Conservation (phyloP, 2,888 invertebrate species). For the Drosophila sordidula region DNA sequence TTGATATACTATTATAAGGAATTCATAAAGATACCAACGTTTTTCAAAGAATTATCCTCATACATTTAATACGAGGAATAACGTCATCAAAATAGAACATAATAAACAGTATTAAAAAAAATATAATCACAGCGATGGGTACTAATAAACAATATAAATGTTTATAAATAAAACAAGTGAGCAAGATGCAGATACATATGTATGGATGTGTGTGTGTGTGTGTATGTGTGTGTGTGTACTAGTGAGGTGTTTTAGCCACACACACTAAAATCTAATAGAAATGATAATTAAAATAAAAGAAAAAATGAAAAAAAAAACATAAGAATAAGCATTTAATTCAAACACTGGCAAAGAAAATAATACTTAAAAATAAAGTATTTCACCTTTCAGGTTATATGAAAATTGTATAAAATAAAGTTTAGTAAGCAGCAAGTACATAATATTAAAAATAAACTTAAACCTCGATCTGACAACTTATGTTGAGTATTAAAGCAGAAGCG, state of each 20-base stretch:
- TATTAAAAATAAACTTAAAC: conserved; percentile 62
- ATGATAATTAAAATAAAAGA: background rate
- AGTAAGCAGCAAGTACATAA: conserved; percentile 40
- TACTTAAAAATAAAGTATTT: too few relatives aligned
- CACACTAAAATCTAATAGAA: conserved; percentile 8
- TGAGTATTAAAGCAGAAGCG: conserved; percentile 44
- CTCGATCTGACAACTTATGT: conserved; percentile 61
- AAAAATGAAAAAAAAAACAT: background rate
- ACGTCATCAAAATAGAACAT: conserved; percentile 35
- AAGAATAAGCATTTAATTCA: too few relatives aligned
- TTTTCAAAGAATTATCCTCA: background rate
- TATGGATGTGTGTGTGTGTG: background rate
- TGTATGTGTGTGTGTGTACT: background rate
- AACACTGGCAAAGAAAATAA: too few relatives aligned
- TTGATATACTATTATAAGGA: too few relatives aligned
- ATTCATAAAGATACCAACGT: too few relatives aligned
- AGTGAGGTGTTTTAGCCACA: conserved; percentile 29
- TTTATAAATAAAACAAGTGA: conserved; percentile 62
- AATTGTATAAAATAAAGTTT: too few relatives aligned
- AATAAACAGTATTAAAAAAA: conserved; percentile 49
- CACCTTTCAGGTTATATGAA: too few relatives aligned
- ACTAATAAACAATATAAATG: conserved; percentile 48
- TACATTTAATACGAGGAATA: conserved; percentile 1
- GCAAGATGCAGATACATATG: conserved; percentile 17
- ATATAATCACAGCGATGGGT: conserved; percentile 41